phyloP scores from a whole-genome alignment of 2,797 vertebrate species.

The Heliangelus exortis region DNA sequence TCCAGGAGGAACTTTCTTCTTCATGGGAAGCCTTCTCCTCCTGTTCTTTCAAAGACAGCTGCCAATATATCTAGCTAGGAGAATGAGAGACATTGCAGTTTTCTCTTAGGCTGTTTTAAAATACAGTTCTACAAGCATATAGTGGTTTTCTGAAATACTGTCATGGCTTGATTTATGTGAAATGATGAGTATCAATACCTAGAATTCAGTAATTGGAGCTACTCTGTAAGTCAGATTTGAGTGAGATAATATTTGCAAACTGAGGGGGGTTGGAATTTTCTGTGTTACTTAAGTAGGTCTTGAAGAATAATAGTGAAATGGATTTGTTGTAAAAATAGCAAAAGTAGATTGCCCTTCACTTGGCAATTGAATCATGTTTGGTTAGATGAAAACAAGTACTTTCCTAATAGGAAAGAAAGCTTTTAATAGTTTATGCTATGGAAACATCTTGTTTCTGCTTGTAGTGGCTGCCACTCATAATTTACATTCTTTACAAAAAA shows the following conservation, averaged over 20 bases:
- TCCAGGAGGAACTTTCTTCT: background rate
- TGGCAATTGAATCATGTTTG: background rate
- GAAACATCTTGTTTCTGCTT: background rate
- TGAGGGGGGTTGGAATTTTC: background rate
- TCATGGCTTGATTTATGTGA: background rate
- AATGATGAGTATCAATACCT: background rate
- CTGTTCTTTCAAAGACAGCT: background rate
- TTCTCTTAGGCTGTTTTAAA: background rate
- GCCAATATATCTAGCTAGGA: background rate
- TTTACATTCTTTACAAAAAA: background rate
- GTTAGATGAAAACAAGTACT: background rate
- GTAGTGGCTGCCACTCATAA: background rate
- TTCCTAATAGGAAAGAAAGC: background rate
- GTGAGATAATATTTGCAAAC: background rate
- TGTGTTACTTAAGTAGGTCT: background rate
- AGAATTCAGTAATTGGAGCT: background rate
- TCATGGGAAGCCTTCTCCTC: background rate
- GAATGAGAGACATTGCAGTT: background rate
- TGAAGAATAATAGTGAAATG: background rate
- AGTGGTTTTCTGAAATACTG: background rate
- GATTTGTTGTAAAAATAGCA: background rate
- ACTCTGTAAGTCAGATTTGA: background rate
- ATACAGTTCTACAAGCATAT: background rate
- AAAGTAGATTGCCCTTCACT: background rate
- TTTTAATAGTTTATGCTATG: background rate